phyloP scores from a whole-genome alignment of 23 tunicate genomes.

The Halocynthia aurantium region DNA sequence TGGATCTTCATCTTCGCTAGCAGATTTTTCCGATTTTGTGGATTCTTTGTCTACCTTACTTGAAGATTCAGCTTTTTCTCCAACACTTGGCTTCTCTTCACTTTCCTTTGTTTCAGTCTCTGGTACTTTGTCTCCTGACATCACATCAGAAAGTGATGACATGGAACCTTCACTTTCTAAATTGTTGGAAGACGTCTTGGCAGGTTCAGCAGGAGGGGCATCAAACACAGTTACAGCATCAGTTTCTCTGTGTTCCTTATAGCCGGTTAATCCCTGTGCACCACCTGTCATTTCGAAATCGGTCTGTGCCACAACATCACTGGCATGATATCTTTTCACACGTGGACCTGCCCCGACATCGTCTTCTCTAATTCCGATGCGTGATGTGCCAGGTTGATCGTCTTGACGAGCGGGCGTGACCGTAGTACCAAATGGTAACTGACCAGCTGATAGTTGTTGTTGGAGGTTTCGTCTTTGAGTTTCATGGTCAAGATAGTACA shows the following conservation, averaged over 20 bases:
- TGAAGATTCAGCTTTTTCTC: no score
- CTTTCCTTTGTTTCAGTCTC: no score
- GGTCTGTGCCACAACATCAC: conserved; percentile 21
- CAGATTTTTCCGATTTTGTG: no score
- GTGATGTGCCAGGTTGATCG: background rate
- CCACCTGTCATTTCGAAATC: conserved; percentile 19
- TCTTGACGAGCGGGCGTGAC: background rate
- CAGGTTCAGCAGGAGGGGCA: no score
- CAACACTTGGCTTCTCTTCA: no score
- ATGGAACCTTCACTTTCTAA: no score
- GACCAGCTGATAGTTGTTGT: background rate
- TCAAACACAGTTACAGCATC: no score
- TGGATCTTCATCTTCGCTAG: no score
- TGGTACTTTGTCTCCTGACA: no score
- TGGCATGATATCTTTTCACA: conserved; percentile 13
- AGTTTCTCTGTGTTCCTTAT: background rate
- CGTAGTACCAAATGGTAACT: conserved; percentile 7
- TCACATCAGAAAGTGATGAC: no score
- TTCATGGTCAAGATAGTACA: conserved; percentile 27
- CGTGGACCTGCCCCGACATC: conserved; percentile 1
- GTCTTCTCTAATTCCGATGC: conserved; percentile 20
- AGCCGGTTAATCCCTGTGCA: conserved; percentile 14
- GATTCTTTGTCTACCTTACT: no score
- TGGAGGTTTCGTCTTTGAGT: background rate
- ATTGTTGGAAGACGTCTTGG: no score